Base-by-base conservation (phyloP, 2,113 vertebrate species). In the Myxocyprinus asiaticus region DNA sequence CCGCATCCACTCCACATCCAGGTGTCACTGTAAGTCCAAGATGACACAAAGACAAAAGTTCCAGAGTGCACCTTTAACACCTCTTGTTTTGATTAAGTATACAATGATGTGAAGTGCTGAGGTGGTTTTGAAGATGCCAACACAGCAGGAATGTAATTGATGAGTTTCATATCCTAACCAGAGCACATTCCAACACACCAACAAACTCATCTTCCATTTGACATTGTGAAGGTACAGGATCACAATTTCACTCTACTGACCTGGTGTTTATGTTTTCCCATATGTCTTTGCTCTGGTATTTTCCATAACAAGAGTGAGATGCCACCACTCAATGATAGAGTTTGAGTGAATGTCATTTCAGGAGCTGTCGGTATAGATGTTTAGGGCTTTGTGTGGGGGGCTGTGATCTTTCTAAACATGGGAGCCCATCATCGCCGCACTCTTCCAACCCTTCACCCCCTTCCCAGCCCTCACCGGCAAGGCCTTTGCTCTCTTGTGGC, bases 381-480 rank as follows among this genome's bases (percentile, higher is more conserved):
- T n/a, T 7, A 15, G 14, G n/a, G 9, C 17, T 73, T 14, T 62
- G 48, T 75, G 80, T 76, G 48, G 17, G 43, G 44, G 22, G 50
- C 68, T 78, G 66, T 84, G 81, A 69, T 81, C 65, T 76, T 47
- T 67, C 48, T 58, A 74, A 78, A 70, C 64, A 75, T 58, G 59
- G 45, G 63, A 78, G 47, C 59, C 66, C 66, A 62, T 72, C 22
- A n/a, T 33, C 63, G 66, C 51, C 66, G 56, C 65, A 47, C 73
- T 78, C 61, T 70, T 59, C 67, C 59, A 83, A 61, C 63, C 42
- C 67, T 76, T 61, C 72, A 44, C 74, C n/a, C 17, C 53, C 67
- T 22, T 56, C 45, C 51, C 47, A 53, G 17, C 15, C 56, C 61
- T 58, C 12, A 33, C 22, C 67, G 62, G 63, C 55, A 58, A 77